A percentile compares a stretch with the other conserved stretches of the same genome.
These are phyloP conservation scores for Eidolon dupreanum DNA, from an alignment of 2,797 vertebrate genomes.

Conservation along the genomic window DNA sequence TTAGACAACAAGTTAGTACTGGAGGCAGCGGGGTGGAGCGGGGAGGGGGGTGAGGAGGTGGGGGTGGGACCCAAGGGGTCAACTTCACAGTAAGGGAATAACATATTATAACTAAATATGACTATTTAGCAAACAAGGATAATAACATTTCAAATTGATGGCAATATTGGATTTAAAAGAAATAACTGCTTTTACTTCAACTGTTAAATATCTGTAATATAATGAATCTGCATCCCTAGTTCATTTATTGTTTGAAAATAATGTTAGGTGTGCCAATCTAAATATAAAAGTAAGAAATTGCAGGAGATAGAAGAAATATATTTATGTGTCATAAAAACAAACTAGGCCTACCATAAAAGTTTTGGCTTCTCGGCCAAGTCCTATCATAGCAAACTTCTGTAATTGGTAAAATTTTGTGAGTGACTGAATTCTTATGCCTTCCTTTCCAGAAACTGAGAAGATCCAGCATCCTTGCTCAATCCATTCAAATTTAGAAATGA, in stretches of 20 bases:
- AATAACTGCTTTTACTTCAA: not conserved
- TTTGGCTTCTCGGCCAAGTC: not conserved
- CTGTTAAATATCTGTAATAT: conserved; percentile 15
- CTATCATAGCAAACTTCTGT: not conserved
- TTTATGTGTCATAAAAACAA: not conserved
- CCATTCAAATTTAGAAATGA: not conserved
- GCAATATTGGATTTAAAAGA: not conserved
- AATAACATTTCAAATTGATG: not conserved
- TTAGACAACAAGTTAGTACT: not conserved
- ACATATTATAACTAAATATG: not conserved
- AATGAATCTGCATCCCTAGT: not conserved
- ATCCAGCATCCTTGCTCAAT: not conserved
- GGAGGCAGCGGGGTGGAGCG: not conserved
- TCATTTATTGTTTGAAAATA: not conserved
- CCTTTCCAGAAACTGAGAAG: not conserved
- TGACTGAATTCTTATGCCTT: not conserved
- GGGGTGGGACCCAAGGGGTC: not conserved
- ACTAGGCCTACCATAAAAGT: not conserved
- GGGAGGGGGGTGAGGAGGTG: accelerated
- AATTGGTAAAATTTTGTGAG: not conserved
- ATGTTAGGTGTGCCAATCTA: not conserved
- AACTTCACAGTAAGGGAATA: not conserved
- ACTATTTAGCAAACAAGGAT: not conserved
- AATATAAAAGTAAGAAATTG: not conserved
- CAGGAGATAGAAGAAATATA: not conserved